A percentile compares a stretch with the other conserved stretches of the same genome.
Conservation (phyloP, 2,797 vertebrate genomes). For the Amphiprion clarkii region DNA sequence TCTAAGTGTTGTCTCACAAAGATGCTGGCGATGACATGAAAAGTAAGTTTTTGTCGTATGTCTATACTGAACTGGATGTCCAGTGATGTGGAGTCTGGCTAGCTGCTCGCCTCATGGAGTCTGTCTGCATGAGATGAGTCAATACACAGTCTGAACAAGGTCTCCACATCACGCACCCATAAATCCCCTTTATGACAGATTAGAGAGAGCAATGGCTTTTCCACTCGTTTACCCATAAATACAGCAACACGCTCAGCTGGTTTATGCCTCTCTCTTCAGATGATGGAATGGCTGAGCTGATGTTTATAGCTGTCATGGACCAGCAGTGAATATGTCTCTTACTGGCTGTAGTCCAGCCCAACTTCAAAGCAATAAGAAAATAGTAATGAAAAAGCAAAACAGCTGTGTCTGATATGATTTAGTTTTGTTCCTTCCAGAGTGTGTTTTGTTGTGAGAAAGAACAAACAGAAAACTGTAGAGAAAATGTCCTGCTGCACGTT, state of each 20-base stretch:
- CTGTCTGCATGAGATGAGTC: slow-evolving; percentile 75
- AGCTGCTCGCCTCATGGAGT: slow-evolving; percentile 49
- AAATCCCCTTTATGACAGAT: slow-evolving; percentile 80
- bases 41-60: background rate
- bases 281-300: slow-evolving; percentile 68
- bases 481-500: slow-evolving; percentile 42
- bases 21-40: too few relatives aligned
- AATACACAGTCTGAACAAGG: slow-evolving; percentile 72
- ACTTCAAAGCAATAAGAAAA: slow-evolving; percentile 76
- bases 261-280: slow-evolving; percentile 75
- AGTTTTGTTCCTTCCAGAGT: slow-evolving; percentile 51
- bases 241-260: slow-evolving; percentile 75
- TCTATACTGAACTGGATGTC: slow-evolving; percentile 7
- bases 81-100: slow-evolving; percentile 34
- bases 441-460: slow-evolving; percentile 54
- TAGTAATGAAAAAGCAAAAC: slow-evolving; percentile 73
- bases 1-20: too few relatives aligned
- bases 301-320: slow-evolving; percentile 77
- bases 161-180: slow-evolving; percentile 70
- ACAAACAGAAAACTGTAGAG: slow-evolving; percentile 53
- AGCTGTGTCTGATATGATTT: slow-evolving; percentile 71
- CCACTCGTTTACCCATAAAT: slow-evolving; percentile 80
- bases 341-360: slow-evolving; percentile 65
- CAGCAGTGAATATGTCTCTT: slow-evolving; percentile 75
- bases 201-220: slow-evolving; percentile 80